Evolutionary conservation across 1,140 invertebrate genomes (phyloP), one percentile per base, ranked within the genome.

Genomic region (Doryteuthis pealeii): DNA sequence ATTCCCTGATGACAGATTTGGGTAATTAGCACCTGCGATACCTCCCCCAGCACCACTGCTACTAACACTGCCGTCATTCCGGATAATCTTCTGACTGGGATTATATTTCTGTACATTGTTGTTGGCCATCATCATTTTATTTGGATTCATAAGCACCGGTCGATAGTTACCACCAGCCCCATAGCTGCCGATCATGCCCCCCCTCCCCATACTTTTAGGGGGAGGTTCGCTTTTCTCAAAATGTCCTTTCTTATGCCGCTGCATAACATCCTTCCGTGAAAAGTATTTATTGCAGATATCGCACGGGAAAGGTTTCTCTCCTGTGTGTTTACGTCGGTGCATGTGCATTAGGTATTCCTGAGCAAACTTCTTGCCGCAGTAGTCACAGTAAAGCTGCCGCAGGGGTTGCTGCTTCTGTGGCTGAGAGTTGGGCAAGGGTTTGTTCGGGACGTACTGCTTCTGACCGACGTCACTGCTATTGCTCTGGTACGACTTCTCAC

Each of bases 181-280:
- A 40, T 3, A 40, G 35, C 10, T 40, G 10, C 4, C 10, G 4
- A 40, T 40, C 35, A 40, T 10, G 10, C 4, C 3, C 10, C 35
- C 35, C 10, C 10, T 40, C 10, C 35, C 10, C 35, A 40, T 5
- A 18, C 12, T 62, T 62, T 62, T 62, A 12, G 22, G 12, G 10
- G 54, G 54, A n/a, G 35, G 45, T 71, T 75, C 31, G 70, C 54
- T 35, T 77, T 79, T 71, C 75, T 73, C 31, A 66, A 43, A 54
- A 77, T 77, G 3, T 65, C 74, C 72, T 75, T 28, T 70, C 70
- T 97, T 88, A 86, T 98, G 96, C 12, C 96, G 90, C 0, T 96
- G 97, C 66, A 98, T 87, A 87, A 98, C 98, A 0, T 96, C 96
- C 22, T 94, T 96, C 6, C 96, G 90, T 0, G 96, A 96, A 86